Base-by-base conservation (phyloP, 2,113 vertebrate species). In the Esox niger region DNA sequence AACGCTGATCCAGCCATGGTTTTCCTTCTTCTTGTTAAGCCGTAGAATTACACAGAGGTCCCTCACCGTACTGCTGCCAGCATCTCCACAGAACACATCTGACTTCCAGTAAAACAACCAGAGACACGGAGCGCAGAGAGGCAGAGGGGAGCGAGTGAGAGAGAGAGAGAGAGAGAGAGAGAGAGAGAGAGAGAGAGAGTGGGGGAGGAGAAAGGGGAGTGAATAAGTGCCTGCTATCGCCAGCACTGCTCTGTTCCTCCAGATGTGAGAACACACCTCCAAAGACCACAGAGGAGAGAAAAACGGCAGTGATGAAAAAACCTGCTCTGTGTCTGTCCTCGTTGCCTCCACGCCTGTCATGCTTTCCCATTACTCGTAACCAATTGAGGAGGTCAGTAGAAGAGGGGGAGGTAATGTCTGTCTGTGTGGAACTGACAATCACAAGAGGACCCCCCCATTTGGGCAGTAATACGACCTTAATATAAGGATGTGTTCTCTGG, bases 191-290 rank as follows among this genome's bases (percentile, higher is more conserved):
- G 65, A 30, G 67, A 64, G 58, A 43, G 66, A 30, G 47, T 62
- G 67, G 65, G 31, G 66, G 52, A 58, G 31, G 64, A 26, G 66
- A 33, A 58, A 65, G 60, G 64, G 66, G 79, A 80, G 80, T 62
- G 78, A 83, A 77, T 74, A 78, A 74, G 80, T 74, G 69, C 60
- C 65, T 2, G 75, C 80, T 74, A 76, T 82, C 77, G 80, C 66
- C 35, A 2, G 68, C 77, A 33, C 64, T 46, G 74, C 74, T 84
- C 66, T 46, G 74, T 74, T 84, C 66, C 82, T 81, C 86, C 87
- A 88, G 87, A 89, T 88, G 87, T 85, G 77, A 43, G 38, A 82
- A 86, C 86, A 88, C 84, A 81, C 89, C 87, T 87, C 86, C 80
- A 74, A 31, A 79, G 64, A 75, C 58, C 38, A 26, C 35, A 55